Conservation (phyloP, 2,888 invertebrate genomes). For the Branchellion lobata region DNA sequence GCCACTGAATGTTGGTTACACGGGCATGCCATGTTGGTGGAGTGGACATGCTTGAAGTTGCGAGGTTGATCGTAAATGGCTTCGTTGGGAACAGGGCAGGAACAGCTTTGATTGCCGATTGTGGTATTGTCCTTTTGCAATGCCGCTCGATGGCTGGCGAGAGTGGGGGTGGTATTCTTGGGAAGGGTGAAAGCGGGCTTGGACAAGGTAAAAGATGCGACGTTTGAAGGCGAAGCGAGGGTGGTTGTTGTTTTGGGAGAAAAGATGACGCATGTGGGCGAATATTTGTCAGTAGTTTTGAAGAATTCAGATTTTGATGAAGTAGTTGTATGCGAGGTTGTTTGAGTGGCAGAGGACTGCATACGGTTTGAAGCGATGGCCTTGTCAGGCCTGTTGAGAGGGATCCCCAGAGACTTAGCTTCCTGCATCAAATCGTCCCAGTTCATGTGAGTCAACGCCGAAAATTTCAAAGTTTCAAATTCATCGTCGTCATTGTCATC, state of each 20-base stretch:
- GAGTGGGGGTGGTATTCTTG: constrained; percentile 19
- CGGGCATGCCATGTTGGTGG: neutral
- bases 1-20: too few relatives aligned
- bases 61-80: constrained; percentile 30
- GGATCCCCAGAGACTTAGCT: constrained; percentile 50
- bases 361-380: neutral
- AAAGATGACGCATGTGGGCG: too few relatives aligned
- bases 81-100: neutral
- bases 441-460: constrained; percentile 51
- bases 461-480: constrained; percentile 8
- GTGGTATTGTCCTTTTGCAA: neutral
- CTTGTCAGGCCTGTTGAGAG: constrained; percentile 44
- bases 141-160: constrained; percentile 33
- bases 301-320: neutral
- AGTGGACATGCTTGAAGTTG: constrained; percentile 2
- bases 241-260: too few relatives aligned
- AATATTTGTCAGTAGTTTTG: too few relatives aligned
- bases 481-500: neutral
- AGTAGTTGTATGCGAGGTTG: neutral
- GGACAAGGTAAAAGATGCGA: neutral
- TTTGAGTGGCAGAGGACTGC: neutral
- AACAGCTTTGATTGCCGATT: neutral
- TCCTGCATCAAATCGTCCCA: constrained; percentile 51
- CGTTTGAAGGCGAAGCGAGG: neutral
- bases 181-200: constrained; percentile 11